These are phyloP conservation scores for Drosophila recens DNA, from an alignment of 2,888 invertebrate species.

Conservation along the genomic window DNA sequence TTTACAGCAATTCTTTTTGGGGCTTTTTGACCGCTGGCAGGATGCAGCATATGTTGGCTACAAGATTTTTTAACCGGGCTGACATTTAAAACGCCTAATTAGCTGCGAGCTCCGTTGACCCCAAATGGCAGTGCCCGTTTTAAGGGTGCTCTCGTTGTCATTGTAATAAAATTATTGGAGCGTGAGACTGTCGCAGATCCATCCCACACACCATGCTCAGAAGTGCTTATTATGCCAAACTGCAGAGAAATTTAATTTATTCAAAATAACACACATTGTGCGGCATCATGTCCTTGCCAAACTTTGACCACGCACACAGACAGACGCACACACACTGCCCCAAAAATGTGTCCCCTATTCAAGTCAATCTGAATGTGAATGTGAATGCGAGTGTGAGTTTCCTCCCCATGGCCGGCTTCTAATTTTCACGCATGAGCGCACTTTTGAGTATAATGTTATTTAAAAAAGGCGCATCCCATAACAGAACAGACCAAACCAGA, in stretches of 20 bases:
- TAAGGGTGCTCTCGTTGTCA: conserved; percentile 30
- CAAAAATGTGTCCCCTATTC: conserved; percentile 30
- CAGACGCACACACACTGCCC: conserved; percentile 22
- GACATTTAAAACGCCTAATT: conserved; percentile 79
- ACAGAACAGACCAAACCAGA: conserved; percentile 23
- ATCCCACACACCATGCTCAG: conserved; percentile 15
- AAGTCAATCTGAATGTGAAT: conserved; percentile 20
- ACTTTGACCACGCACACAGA: conserved; percentile 47
- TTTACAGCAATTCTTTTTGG: conserved; percentile 20
- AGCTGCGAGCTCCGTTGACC: conserved; percentile 48
- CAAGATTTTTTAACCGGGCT: conserved; percentile 36
- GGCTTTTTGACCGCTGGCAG: conserved; percentile 11
- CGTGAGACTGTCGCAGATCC: conserved; percentile 42
- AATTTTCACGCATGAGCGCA: conserved; percentile 68
- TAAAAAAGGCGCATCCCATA: conserved; percentile 60
- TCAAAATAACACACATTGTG: conserved; percentile 70
- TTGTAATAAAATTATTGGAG: conserved; percentile 71
- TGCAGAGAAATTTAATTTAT: conserved; percentile 74
- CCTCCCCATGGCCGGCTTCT: conserved; percentile 21
- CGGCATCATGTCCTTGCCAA: conserved; percentile 55
- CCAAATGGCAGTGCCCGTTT: conserved; percentile 17
- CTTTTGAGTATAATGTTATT: conserved; percentile 66
- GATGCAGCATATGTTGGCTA: conserved; percentile 53
- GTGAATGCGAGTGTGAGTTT: conserved; percentile 4
- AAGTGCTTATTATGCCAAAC: conserved; percentile 58